phyloP scores from a whole-genome alignment of 2,113 vertebrate species.

The Passer domesticus region DNA sequence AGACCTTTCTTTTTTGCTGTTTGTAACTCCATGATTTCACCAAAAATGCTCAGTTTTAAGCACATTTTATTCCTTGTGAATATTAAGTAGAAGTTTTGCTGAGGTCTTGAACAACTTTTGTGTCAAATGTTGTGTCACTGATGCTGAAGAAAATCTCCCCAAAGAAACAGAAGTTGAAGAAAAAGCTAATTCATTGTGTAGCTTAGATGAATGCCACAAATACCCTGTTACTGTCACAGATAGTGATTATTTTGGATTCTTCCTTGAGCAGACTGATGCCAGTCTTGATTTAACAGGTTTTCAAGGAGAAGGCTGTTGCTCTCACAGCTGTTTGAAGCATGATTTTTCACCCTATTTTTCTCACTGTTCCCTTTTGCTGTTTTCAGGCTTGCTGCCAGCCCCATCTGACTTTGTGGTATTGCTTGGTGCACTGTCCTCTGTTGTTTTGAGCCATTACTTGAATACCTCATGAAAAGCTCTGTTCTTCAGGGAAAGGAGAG shows the following conservation, averaged over 20 bases:
- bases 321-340: background rate
- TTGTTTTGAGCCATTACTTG: background rate
- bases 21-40: background rate
- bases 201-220: background rate
- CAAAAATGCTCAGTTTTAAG: background rate
- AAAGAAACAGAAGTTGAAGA: background rate
- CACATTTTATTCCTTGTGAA: background rate
- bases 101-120: background rate
- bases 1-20: background rate
- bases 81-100: background rate
- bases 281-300: background rate
- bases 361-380: constrained; percentile 14
- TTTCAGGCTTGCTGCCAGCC: background rate
- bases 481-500: background rate
- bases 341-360: background rate
- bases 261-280: background rate
- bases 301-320: background rate
- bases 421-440: background rate
- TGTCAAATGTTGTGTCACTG: background rate
- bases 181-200: background rate
- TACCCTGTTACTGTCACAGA: background rate
- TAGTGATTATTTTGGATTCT: background rate
- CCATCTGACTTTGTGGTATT: background rate
- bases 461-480: background rate
- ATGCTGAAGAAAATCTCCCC: background rate